Conservation (phyloP, 2,888 invertebrate species). For the Cantharis lateralis region DNA sequence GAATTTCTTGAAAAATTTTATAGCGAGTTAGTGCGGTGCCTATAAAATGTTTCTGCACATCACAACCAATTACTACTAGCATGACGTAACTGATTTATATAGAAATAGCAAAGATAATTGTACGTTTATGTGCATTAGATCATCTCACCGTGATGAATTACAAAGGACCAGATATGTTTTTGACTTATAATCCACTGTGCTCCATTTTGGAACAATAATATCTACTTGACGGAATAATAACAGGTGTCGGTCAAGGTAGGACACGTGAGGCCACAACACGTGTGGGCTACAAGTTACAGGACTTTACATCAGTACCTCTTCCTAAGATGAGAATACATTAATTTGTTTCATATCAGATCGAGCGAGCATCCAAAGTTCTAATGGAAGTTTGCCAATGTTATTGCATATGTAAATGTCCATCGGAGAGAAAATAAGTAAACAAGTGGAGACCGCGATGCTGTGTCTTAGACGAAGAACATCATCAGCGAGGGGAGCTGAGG, state of each 20-base stretch:
- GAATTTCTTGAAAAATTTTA: not conserved
- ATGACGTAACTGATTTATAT: slow-evolving; percentile 12
- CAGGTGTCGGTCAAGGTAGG: slow-evolving; percentile 50
- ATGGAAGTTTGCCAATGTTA: slow-evolving; percentile 23
- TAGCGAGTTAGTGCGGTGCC: not conserved
- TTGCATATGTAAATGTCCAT: slow-evolving; percentile 21
- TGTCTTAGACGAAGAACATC: not conserved
- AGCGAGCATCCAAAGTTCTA: slow-evolving; percentile 16
- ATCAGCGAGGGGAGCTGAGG: slow-evolving; percentile 27
- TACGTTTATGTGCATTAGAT: slow-evolving; percentile 35
- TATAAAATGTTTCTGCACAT: not conserved
- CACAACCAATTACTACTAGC: slow-evolving; percentile 5
- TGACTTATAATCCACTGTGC: slow-evolving; percentile 25
- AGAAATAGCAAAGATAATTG: slow-evolving; percentile 27
- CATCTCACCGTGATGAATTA: slow-evolving; percentile 36
- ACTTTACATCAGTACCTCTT: slow-evolving; percentile 19
- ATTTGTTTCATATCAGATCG: slow-evolving; percentile 26
- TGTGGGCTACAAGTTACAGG: slow-evolving; percentile 40
- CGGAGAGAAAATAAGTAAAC: slow-evolving; percentile 13
- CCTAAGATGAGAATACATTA: slow-evolving; percentile 15
- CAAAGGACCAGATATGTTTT: slow-evolving; percentile 30
- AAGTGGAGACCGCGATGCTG: slow-evolving; percentile 14
- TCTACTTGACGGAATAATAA: slow-evolving; percentile 39
- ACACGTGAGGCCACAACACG: slow-evolving; percentile 47
- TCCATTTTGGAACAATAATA: slow-evolving; percentile 17